phyloP scores from a whole-genome alignment of 2,888 invertebrate species.

The Heliconius cydno region DNA sequence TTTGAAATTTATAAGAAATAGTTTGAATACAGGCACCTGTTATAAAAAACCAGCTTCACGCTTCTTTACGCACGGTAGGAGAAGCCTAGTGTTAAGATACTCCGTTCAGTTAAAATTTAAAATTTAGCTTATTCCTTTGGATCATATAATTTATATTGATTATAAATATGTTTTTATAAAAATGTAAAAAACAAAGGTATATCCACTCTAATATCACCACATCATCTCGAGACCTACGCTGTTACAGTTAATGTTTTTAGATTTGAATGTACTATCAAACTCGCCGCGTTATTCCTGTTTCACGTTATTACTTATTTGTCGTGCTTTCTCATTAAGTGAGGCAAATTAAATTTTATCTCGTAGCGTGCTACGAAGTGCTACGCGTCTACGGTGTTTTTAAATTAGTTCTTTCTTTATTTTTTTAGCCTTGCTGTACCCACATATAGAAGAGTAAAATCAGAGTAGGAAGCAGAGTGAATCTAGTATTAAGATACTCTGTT shows the following conservation, averaged over 20 bases:
- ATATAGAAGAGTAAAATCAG: no score
- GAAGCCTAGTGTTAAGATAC: not conserved
- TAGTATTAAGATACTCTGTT: no score
- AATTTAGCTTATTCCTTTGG: not conserved
- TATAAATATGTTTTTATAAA: not conserved
- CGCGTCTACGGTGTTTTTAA: slow-evolving; percentile 19
- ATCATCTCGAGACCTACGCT: slow-evolving; percentile 64
- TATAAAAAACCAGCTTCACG: not conserved
- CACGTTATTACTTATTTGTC: slow-evolving; percentile 76
- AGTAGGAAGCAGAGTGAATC: no score
- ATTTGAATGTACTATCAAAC: slow-evolving; percentile 84
- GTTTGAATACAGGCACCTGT: not conserved
- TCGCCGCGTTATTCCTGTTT: slow-evolving; percentile 76
- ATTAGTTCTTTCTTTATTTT: not conserved
- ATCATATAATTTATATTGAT: not conserved
- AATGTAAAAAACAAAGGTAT: slow-evolving; percentile 26
- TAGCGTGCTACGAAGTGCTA: slow-evolving; percentile 45
- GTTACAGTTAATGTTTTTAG: slow-evolving; percentile 82
- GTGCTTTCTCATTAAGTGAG: slow-evolving; percentile 72
- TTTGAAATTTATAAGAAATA: not conserved
- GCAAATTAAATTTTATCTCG: slow-evolving; percentile 73
- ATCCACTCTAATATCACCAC: slow-evolving; percentile 56
- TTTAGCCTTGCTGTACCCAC: no score
- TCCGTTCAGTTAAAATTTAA: not conserved
- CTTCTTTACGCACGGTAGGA: not conserved